Conservation (phyloP, 2,797 vertebrate genomes). For the Cynodonichthys magdalenae region DNA sequence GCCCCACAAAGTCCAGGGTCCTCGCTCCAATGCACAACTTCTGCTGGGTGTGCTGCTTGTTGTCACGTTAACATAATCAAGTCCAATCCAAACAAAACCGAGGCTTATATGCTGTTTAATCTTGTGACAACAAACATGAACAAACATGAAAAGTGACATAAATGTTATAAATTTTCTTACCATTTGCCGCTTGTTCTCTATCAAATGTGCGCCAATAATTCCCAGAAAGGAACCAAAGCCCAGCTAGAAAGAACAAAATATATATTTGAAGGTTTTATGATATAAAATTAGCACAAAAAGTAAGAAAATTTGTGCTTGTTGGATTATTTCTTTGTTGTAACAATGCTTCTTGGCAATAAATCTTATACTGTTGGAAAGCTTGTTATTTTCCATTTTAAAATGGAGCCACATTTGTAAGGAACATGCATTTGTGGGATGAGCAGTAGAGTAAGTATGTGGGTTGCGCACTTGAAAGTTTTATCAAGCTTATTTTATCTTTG, state of each 20-base stretch:
- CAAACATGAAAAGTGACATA: slow-evolving; percentile 30
- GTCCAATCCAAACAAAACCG: slow-evolving; percentile 10
- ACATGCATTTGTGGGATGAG: too few relatives aligned
- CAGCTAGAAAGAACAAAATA: slow-evolving; percentile 83
- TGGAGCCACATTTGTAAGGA: too few relatives aligned
- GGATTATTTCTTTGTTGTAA: too few relatives aligned
- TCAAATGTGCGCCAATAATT: slow-evolving; percentile 97
- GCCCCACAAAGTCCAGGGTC: slow-evolving; percentile 51
- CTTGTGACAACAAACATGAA: slow-evolving; percentile 16
- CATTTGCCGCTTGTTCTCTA: slow-evolving; percentile 99
- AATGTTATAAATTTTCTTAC: slow-evolving; percentile 83
- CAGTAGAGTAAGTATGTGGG: too few relatives aligned
- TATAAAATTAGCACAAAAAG: too few relatives aligned
- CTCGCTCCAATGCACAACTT: slow-evolving; percentile 44
- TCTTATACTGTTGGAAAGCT: too few relatives aligned
- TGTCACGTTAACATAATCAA: slow-evolving; percentile 32
- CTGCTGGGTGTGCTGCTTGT: slow-evolving; percentile 10
- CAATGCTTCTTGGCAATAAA: too few relatives aligned
- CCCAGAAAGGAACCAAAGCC: slow-evolving; percentile 98
- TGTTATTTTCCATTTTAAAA: too few relatives aligned
- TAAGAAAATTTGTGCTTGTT: too few relatives aligned
- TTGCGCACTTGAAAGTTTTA: slow-evolving; percentile 5
- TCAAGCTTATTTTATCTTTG: not conserved
- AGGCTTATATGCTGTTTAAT: slow-evolving; percentile 24
- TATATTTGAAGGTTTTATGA: too few relatives aligned